Evolutionary conservation across 2,888 invertebrate genomes (phyloP), one percentile per base, ranked within the genome.

Genomic region (Prosopocoilus inquinatus): DNA sequence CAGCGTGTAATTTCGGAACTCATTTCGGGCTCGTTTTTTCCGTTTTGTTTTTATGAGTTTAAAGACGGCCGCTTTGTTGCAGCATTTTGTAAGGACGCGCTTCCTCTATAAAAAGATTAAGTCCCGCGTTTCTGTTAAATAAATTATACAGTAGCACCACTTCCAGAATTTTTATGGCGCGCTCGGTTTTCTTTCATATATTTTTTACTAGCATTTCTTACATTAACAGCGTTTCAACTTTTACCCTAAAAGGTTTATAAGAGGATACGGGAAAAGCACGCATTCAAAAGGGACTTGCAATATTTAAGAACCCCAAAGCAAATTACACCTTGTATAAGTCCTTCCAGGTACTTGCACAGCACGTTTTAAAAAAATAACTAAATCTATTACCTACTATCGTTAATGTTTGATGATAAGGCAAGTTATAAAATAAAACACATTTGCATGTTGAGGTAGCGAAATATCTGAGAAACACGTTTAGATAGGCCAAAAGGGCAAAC

Each of bases 401-500:
- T 28, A 28, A 28, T 28, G 5, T 28, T 28, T 28, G 20, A 28
- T 28, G 20, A 28, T 28, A 28, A 28, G 20, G 20, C 20, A 28
- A 5, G 20, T 28, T 28, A 28, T 28, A 28, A 28, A 28, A 28
- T 5, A 3, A 28, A 28, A 28, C 20, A 5, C 20, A 28, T 15
- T 11, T 9, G 9, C 41, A 41, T 41, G 41, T 41, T 16, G 13
- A 16, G 41, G 41, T 41, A 41, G 41, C 13, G 5, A 41, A 9
- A 15, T 41, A 15, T 41, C 15, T 15, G 9, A 15, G 41, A 41
- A 41, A 15, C 13, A 41, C 16, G 12, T 41, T 15, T 15, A 15
- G 48, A 48, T 36, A 16, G n/a, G 16, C 15, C n/a, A 36, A 48
- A 48, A 48, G 48, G 48, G 48, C 39, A 38, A 16, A 35, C 12